These are phyloP conservation scores for Phymorhynchus buccinoides DNA, from an alignment of 1,140 invertebrate genomes.

Conservation along the genomic window DNA sequence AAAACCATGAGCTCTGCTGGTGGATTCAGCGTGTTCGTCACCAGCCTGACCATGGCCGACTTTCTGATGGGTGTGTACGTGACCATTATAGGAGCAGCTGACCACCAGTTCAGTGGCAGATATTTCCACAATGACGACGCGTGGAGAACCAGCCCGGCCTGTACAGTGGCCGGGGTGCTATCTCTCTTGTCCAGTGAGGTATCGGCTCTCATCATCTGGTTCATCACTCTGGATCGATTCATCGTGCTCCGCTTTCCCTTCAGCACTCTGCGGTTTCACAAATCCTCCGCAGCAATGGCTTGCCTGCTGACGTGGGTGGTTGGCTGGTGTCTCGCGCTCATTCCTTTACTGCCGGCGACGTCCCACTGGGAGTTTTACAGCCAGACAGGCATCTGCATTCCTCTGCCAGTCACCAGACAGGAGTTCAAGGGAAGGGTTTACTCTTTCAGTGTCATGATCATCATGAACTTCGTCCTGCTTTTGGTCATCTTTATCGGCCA, in stretches of 20 bases:
- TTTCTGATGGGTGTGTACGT: slow-evolving; percentile 38
- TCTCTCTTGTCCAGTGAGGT: slow-evolving; percentile 39
- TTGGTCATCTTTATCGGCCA: slow-evolving; percentile 48
- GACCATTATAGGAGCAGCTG: slow-evolving; percentile 37
- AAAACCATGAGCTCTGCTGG: slow-evolving; percentile 39
- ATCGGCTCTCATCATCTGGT: slow-evolving; percentile 30
- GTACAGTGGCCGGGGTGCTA: slow-evolving; percentile 30
- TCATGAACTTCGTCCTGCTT: slow-evolving; percentile 49
- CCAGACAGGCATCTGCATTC: slow-evolving; percentile 48
- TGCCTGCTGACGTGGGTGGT: slow-evolving; percentile 23
- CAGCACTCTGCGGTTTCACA: slow-evolving; percentile 23
- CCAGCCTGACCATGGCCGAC: slow-evolving; percentile 42
- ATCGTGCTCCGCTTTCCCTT: slow-evolving; percentile 31
- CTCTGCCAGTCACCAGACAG: slow-evolving; percentile 46
- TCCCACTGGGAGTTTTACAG: slow-evolving; percentile 49
- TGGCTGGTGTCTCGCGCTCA: background rate
- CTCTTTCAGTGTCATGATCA: slow-evolving; percentile 45
- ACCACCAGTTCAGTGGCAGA: slow-evolving; percentile 52
- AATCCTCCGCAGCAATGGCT: slow-evolving; percentile 13
- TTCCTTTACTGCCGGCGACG: slow-evolving; percentile 27
- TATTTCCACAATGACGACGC: slow-evolving; percentile 2
- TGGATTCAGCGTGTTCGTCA: slow-evolving; percentile 49
- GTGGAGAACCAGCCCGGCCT: slow-evolving; percentile 24
- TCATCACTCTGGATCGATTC: slow-evolving; percentile 52
- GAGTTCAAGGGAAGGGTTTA: slow-evolving; percentile 45